These are phyloP conservation scores for Hyppa rectilinea DNA, from an alignment of 2,888 invertebrate species.

Conservation along the genomic window DNA sequence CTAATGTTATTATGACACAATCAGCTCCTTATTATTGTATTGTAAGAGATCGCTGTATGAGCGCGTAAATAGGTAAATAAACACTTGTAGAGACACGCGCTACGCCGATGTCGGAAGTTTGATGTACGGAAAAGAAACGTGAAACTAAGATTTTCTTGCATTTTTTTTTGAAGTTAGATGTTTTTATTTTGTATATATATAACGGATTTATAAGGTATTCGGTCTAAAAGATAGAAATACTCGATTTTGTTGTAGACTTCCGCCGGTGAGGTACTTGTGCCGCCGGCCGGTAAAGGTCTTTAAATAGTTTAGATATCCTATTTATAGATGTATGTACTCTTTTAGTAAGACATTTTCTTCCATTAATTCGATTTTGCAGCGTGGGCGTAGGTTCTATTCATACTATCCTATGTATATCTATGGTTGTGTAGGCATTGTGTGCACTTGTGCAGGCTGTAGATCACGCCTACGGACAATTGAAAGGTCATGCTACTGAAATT, in stretches of 20 bases:
- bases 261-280: constrained; percentile 11
- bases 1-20: constrained; percentile 71
- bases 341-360: background rate
- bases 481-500: constrained; percentile 42
- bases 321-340: constrained; percentile 2
- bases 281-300: constrained; percentile 24
- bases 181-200: constrained; percentile 61
- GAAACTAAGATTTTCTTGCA: constrained; percentile 53
- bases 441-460: constrained; percentile 35
- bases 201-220: too few relatives aligned
- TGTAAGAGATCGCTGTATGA: constrained; percentile 58
- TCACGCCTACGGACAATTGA: constrained; percentile 34
- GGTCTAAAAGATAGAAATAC: constrained; percentile 1
- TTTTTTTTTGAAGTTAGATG: constrained; percentile 59
- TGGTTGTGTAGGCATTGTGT: constrained; percentile 3
- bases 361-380: background rate
- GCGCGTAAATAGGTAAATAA: constrained; percentile 83
- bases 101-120: constrained; percentile 60
- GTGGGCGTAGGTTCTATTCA: constrained; percentile 1
- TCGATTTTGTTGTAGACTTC: constrained; percentile 22
- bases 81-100: constrained; percentile 82
- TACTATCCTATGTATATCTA: background rate
- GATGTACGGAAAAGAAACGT: constrained; percentile 23
- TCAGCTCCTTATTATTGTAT: constrained; percentile 64
- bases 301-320: constrained; percentile 19